These are phyloP conservation scores for Panagrolaimus sp. DNA, from an alignment of 1,140 invertebrate genomes.

Conservation along the genomic window DNA sequence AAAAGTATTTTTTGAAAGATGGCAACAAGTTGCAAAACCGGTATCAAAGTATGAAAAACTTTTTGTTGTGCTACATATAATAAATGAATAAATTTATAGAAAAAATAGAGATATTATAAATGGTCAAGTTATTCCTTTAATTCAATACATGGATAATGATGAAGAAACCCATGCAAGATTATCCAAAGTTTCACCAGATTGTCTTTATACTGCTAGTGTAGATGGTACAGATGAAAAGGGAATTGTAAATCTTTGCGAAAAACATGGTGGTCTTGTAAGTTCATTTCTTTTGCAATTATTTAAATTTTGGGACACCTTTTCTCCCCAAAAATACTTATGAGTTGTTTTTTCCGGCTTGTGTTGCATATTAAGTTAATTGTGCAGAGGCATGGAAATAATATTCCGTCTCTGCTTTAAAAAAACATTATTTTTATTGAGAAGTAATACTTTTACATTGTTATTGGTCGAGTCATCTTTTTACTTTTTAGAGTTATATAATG, in stretches of 20 bases:
- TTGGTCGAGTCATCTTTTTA: too few relatives aligned
- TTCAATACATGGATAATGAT: constrained; percentile 47
- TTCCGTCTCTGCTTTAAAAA: too few relatives aligned
- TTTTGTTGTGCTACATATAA: neutral
- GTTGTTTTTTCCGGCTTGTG: too few relatives aligned
- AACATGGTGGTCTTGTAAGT: constrained; percentile 51
- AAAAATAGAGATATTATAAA: constrained; percentile 14
- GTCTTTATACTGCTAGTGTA: constrained; percentile 47
- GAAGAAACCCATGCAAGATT: constrained; percentile 33
- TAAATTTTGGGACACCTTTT: neutral
- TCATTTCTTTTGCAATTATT: neutral
- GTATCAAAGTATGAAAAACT: neutral
- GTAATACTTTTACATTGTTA: too few relatives aligned
- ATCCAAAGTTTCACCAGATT: constrained; percentile 37
- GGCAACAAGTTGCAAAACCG: constrained; percentile 14
- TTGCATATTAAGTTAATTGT: too few relatives aligned
- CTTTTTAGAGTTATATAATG: too few relatives aligned
- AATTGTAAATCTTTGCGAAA: constrained; percentile 55
- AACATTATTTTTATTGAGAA: too few relatives aligned
- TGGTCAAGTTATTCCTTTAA: constrained; percentile 34
- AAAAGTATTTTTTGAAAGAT: constrained; percentile 7
- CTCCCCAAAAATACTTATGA: too few relatives aligned
- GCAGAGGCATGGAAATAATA: too few relatives aligned
- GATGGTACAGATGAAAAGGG: constrained; percentile 29
- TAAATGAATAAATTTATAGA: neutral